A percentile compares a stretch with the other conserved stretches of the same genome.
Evolutionary conservation across 2,113 vertebrate species (phyloP).

Genomic region (Oophaga pumilio): DNA sequence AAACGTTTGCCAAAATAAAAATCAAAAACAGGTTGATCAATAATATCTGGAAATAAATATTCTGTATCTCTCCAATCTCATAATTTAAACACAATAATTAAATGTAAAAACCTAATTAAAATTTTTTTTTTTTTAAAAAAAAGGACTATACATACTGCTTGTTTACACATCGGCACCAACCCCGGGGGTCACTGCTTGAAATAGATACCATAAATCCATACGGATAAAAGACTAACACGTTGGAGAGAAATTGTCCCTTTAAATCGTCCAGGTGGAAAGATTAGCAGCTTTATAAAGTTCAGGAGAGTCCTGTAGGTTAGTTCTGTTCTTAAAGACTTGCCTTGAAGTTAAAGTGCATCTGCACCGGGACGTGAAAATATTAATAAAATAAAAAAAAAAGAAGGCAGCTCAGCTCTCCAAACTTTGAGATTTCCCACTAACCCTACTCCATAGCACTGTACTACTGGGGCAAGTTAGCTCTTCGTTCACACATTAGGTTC

Average conservation of each 20-base stretch:
- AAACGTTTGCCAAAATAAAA: slow-evolving; percentile 19
- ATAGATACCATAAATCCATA: neutral
- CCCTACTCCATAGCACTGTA: slow-evolving; percentile 51
- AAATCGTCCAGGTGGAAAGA: slow-evolving; percentile 29
- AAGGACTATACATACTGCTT: slow-evolving; percentile 32
- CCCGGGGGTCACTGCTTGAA: slow-evolving; percentile 10
- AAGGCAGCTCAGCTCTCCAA: slow-evolving; percentile 23
- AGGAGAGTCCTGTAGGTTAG: slow-evolving; percentile 31
- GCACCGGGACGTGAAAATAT: slow-evolving; percentile 1
- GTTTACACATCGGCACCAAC: neutral
- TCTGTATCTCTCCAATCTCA: slow-evolving; percentile 15
- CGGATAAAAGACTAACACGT: slow-evolving; percentile 36
- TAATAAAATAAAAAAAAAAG: neutral
- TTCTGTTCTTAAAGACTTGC: slow-evolving; percentile 15
- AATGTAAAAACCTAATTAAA: slow-evolving; percentile 30
- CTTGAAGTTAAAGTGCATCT: slow-evolving; percentile 45
- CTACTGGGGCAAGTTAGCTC: slow-evolving; percentile 9
- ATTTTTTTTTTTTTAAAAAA: neutral
- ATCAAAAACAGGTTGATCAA: neutral
- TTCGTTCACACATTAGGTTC: neutral
- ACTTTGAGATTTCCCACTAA: neutral
- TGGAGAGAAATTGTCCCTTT: slow-evolving; percentile 4
- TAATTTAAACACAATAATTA: slow-evolving; percentile 43
- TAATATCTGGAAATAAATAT: slow-evolving; percentile 35
- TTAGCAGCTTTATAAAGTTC: slow-evolving; percentile 49